phyloP scores from a whole-genome alignment of 2,113 vertebrate genomes.

The Microcebus lehilahytsara region DNA sequence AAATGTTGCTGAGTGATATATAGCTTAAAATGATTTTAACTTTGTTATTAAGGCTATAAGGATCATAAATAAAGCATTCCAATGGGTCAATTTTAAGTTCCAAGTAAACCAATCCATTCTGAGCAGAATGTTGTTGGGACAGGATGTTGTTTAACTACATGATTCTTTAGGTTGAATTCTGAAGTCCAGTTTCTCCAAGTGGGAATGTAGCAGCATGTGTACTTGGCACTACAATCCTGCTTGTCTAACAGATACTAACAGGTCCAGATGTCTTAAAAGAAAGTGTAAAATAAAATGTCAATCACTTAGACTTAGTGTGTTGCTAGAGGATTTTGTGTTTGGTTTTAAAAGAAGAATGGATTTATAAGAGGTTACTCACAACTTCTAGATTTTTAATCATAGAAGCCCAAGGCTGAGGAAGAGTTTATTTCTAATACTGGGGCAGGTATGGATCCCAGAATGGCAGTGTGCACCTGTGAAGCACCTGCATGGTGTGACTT shows the following conservation, averaged over 20 bases:
- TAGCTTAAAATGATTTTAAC: constrained; percentile 25
- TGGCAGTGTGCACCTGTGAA: neutral
- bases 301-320: neutral
- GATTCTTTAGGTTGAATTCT: neutral
- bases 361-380: neutral
- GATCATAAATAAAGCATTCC: neutral
- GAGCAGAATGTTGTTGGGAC: neutral
- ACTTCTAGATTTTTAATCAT: neutral
- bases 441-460: no score
- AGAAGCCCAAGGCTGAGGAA: neutral
- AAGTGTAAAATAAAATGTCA: constrained; percentile 8
- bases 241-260: neutral
- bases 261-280: neutral
- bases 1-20: neutral
- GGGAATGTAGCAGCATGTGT: neutral
- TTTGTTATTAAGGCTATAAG: constrained; percentile 13
- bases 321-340: neutral
- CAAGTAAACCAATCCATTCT: neutral
- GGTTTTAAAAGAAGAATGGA: constrained; percentile 28
- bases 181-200: neutral
- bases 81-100: neutral
- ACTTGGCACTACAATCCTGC: neutral
- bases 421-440: neutral
- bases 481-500: neutral
- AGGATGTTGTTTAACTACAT: neutral